Conservation (phyloP, 2,888 invertebrate species). For the Polymixis lichenea region DNA sequence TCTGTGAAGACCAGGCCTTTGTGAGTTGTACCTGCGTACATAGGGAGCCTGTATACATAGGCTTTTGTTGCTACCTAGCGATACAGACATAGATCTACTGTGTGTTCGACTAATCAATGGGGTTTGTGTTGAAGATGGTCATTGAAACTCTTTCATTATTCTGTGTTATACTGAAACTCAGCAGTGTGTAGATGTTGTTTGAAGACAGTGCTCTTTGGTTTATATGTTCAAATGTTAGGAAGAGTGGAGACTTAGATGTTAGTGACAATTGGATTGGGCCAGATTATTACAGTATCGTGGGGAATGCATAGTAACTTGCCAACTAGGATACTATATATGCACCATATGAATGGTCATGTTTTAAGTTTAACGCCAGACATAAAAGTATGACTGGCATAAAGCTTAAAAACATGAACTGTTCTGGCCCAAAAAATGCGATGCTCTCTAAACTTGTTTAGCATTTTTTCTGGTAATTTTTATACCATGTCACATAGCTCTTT, state of each 20-base stretch:
- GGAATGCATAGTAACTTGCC: neutral
- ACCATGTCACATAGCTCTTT: neutral
- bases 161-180: neutral
- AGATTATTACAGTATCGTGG: neutral
- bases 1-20: constrained; percentile 18
- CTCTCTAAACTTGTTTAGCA: too few species aligned
- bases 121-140: constrained; percentile 2
- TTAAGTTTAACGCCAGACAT: too few species aligned
- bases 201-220: too few species aligned
- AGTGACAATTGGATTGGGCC: neutral
- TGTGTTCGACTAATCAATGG: constrained; percentile 11
- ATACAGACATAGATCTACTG: neutral
- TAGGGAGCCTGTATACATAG: neutral
- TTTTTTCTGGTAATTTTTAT: neutral
- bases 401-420: neutral
- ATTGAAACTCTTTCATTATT: constrained; percentile 1
- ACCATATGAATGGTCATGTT: too few species aligned
- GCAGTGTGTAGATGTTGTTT: too few species aligned
- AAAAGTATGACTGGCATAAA: neutral
- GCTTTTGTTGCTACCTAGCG: constrained; percentile 6
- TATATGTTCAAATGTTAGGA: neutral
- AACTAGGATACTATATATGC: neutral
- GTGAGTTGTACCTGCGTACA: constrained; percentile 4
- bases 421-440: neutral
- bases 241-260: neutral